Evolutionary conservation across 2,113 vertebrate genomes (phyloP).

Genomic region (Ptyas mucosa): DNA sequence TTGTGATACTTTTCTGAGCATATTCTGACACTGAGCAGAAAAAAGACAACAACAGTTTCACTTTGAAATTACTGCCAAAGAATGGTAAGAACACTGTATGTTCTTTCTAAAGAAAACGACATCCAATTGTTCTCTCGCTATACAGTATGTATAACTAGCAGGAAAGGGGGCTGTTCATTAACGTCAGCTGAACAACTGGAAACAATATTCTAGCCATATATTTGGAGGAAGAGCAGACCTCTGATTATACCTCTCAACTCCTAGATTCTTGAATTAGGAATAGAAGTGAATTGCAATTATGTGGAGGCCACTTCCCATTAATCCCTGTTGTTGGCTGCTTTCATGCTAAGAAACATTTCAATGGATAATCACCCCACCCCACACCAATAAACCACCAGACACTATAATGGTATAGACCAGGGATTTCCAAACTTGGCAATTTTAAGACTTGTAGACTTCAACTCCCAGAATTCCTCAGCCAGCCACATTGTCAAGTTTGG

Average conservation of each 20-base stretch:
- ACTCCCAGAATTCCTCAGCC: neutral
- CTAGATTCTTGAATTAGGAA: neutral
- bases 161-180: neutral
- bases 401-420: neutral
- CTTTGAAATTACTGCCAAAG: conserved; percentile 30
- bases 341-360: rapidly evolving
- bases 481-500: neutral
- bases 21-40: conserved; percentile 20
- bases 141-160: neutral
- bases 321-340: neutral
- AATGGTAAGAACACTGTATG: neutral
- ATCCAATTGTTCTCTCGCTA: neutral
- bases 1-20: conserved; percentile 1
- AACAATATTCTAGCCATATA: neutral
- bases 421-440: neutral
- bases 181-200: neutral
- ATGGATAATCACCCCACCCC: neutral
- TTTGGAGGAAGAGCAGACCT: neutral
- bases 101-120: conserved; percentile 17
- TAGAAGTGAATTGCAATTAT: neutral
- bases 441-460: neutral
- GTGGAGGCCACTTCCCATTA: neutral
- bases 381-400: neutral
- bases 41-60: conserved; percentile 16
- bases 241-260: neutral